A percentile compares a stretch with the other conserved stretches of the same genome.
These are phyloP conservation scores for Heteronetta atricapilla DNA, from an alignment of 2,113 vertebrate species.

Conservation along the genomic window DNA sequence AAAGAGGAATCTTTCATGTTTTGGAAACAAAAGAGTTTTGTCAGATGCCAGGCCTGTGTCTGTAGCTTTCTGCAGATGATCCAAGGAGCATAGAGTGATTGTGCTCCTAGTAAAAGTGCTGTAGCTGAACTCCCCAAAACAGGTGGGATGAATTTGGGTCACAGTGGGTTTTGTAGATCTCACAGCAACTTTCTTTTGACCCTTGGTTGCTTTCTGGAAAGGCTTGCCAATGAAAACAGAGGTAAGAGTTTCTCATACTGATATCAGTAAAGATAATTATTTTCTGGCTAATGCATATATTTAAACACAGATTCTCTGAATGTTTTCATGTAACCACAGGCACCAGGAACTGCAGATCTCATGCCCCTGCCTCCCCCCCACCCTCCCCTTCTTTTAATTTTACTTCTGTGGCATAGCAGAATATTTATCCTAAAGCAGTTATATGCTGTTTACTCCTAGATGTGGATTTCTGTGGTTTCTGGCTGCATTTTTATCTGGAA, in stretches of 20 bases:
- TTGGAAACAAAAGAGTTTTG: background rate
- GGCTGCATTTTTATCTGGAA: conserved; percentile 37
- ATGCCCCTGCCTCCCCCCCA: too few relatives aligned
- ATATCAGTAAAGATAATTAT: background rate
- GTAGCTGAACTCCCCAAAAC: background rate
- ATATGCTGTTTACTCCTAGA: conserved; percentile 24
- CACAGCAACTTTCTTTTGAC: background rate
- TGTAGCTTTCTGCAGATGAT: background rate
- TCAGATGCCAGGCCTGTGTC: background rate
- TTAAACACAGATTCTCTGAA: background rate
- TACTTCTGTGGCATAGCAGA: background rate
- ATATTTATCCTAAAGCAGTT: conserved; percentile 26
- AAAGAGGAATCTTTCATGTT: background rate
- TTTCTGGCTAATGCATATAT: background rate
- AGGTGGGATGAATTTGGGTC: background rate
- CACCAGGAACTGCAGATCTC: background rate
- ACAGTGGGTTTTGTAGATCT: background rate
- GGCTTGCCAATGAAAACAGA: background rate
- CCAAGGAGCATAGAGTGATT: background rate
- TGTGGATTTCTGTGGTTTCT: conserved; percentile 2
- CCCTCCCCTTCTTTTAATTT: too few relatives aligned
- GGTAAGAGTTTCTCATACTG: conserved; percentile 5
- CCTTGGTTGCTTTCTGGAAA: background rate
- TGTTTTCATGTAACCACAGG: background rate
- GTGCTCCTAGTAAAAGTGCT: background rate